phyloP scores from a whole-genome alignment of 1,140 invertebrate genomes.

The Cydia pomonella region DNA sequence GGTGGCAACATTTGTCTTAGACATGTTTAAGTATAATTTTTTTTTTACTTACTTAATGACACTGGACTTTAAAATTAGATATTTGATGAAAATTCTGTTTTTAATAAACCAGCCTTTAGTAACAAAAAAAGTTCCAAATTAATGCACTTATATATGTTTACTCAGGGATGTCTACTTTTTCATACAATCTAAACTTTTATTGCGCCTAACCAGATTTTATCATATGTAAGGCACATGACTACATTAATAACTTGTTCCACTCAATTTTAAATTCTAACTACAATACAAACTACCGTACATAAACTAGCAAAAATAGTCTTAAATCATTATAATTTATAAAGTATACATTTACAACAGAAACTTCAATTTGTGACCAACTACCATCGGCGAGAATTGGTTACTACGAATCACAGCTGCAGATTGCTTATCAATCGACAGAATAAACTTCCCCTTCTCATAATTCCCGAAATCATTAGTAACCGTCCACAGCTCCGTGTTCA shows the following conservation, averaged over 20 bases:
- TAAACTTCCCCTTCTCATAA: conserved; percentile 56
- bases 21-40: neutral
- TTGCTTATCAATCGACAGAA: conserved; percentile 58
- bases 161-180: neutral
- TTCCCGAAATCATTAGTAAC: conserved; percentile 44
- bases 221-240: neutral
- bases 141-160: neutral
- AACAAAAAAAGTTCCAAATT: neutral
- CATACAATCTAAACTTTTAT: neutral
- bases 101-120: neutral
- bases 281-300: neutral
- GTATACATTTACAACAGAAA: conserved; percentile 51
- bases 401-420: conserved; percentile 56
- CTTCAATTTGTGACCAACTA: conserved; percentile 60
- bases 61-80: too few species aligned
- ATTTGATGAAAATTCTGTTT: too few species aligned
- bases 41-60: neutral
- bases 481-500: conserved; percentile 68
- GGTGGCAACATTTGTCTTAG: neutral
- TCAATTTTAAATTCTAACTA: conserved; percentile 1
- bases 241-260: neutral
- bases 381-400: conserved; percentile 48
- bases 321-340: conserved; percentile 35
- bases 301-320: conserved; percentile 38
- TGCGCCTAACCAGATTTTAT: neutral